phyloP scores from a whole-genome alignment of 1,140 invertebrate species.

The Mizuhopecten yessoensis region DNA sequence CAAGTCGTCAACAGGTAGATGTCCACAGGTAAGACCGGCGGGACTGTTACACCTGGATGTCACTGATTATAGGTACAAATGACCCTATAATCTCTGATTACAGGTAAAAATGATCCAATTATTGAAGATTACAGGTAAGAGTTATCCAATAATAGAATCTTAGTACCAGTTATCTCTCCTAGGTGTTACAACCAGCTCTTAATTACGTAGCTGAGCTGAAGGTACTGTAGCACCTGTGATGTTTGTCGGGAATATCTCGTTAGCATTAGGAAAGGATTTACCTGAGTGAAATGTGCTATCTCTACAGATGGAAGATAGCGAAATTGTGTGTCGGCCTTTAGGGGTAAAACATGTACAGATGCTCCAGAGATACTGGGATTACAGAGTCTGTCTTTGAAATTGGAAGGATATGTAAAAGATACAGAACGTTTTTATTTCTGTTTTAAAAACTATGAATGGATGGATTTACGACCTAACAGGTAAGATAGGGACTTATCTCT shows the following conservation, averaged over 20 bases:
- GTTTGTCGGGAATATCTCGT: too few relatives aligned
- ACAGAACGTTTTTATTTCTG: neutral
- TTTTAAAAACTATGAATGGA: neutral
- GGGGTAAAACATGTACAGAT: neutral
- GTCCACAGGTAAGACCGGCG: neutral
- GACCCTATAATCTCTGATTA: neutral
- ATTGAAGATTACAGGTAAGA: slow-evolving; percentile 1
- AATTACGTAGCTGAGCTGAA: too few relatives aligned
- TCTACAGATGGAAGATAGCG: neutral
- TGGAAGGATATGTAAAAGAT: neutral
- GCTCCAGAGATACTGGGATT: neutral
- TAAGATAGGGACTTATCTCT: neutral
- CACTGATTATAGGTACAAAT: neutral
- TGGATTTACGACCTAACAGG: neutral
- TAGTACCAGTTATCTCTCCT: neutral
- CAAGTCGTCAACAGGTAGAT: neutral
- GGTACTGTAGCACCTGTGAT: too few relatives aligned
- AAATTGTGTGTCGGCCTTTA: neutral
- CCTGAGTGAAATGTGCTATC: neutral
- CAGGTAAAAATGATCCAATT: slow-evolving; percentile 28
- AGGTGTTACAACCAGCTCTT: too few relatives aligned
- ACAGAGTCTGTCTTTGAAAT: neutral
- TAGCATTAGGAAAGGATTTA: too few relatives aligned
- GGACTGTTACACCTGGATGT: neutral
- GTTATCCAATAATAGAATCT: neutral